Percentiles rank a stretch among this genome's conserved stretches.
Conservation (phyloP, 1,140 invertebrate species). For the Scaptomyza pallida region DNA sequence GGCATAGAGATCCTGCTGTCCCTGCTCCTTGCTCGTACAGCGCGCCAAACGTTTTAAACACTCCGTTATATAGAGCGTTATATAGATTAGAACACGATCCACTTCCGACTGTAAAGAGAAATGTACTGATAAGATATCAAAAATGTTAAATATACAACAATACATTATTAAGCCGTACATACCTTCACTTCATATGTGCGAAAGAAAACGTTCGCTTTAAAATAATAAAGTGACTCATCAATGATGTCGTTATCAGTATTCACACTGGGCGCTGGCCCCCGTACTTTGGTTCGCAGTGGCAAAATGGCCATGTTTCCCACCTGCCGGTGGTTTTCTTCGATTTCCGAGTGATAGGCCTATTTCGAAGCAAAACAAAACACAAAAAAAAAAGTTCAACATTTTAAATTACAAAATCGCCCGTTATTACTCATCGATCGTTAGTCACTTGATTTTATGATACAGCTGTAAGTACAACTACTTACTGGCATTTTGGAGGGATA, state of each 20-base stretch:
- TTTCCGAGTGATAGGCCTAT: slow-evolving; percentile 97
- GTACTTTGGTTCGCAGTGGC: slow-evolving; percentile 92
- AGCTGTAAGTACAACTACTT: slow-evolving; percentile 20
- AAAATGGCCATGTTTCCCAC: slow-evolving; percentile 97
- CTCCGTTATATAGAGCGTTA: slow-evolving; percentile 99
- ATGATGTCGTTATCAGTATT: slow-evolving; percentile 94
- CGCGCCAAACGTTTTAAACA: slow-evolving; percentile 97
- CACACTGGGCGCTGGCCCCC: slow-evolving; percentile 94
- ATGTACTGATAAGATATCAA: slow-evolving; percentile 1
- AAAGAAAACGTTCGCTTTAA: slow-evolving; percentile 99
- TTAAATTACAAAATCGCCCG: neutral
- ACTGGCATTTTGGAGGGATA: slow-evolving; percentile 34
- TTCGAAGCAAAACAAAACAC: neutral
- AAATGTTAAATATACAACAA: neutral
- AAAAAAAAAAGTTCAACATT: neutral
- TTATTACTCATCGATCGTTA: slow-evolving; percentile 8
- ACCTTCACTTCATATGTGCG: slow-evolving; percentile 99
- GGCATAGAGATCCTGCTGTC: slow-evolving; percentile 96
- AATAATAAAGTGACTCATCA: slow-evolving; percentile 98
- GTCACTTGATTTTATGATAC: neutral
- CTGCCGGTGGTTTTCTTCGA: slow-evolving; percentile 88
- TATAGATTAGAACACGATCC: slow-evolving; percentile 98
- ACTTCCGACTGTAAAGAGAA: slow-evolving; percentile 90
- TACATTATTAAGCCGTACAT: slow-evolving; percentile 86
- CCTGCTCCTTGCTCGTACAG: slow-evolving; percentile 94